Evolutionary conservation across 2,888 invertebrate species (phyloP).

Genomic region (Schrankia costaestrigalis): DNA sequence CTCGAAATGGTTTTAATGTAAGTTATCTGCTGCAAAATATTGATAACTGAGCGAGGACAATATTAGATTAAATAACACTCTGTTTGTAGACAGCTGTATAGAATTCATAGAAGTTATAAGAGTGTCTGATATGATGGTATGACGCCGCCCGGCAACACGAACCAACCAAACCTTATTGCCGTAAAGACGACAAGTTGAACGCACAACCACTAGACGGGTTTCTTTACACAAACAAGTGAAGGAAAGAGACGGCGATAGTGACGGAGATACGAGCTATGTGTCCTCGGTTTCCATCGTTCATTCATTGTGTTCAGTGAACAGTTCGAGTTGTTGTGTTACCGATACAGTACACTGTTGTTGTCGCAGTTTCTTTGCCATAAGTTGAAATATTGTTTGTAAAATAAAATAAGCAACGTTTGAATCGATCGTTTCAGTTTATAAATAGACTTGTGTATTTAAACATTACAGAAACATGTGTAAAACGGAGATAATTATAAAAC

Average conservation of each 20-base stretch:
- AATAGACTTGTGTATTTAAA: conserved; percentile 33
- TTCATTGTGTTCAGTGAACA: conserved; percentile 40
- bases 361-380: conserved; percentile 22
- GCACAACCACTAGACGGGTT: conserved; percentile 3
- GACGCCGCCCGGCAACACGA: no score
- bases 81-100: no score
- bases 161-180: no score
- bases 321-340: conserved; percentile 24
- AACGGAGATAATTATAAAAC: conserved; percentile 35
- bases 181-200: no score
- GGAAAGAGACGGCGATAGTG: conserved; percentile 46
- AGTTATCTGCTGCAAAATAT: no score
- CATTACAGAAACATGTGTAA: conserved; percentile 39
- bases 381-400: conserved; percentile 28
- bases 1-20: no score
- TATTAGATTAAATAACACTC: no score
- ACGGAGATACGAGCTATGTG: conserved; percentile 32
- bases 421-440: conserved; percentile 29
- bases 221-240: conserved; percentile 14
- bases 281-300: conserved; percentile 25
- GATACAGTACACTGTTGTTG: conserved; percentile 24
- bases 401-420: conserved; percentile 20
- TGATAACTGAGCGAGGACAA: no score
- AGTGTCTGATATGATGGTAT: no score
- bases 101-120: no score